Conservation (phyloP, 2,113 vertebrate species). For the Rostratula benghalensis region DNA sequence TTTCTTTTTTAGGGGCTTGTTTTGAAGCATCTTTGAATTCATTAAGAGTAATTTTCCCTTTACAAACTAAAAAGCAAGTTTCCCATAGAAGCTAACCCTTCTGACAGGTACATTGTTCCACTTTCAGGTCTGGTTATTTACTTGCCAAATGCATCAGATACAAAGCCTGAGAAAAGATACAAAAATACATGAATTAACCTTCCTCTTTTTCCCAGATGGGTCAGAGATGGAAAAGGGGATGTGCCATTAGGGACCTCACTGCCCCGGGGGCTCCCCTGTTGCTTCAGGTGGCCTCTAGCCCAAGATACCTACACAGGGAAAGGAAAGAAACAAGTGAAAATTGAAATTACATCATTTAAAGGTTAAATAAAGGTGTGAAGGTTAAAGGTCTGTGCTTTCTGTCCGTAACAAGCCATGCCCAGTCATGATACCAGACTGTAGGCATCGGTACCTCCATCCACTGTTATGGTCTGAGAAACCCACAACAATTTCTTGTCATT, state of each 20-base stretch:
- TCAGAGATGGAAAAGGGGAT: not conserved
- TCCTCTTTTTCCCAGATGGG: not conserved
- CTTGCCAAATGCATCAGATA: not conserved
- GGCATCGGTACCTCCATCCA: not conserved
- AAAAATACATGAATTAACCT: not conserved
- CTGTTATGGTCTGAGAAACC: not conserved
- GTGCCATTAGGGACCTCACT: not conserved
- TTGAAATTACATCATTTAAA: not conserved
- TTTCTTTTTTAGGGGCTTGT: slow-evolving; percentile 45
- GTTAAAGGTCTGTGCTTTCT: not conserved
- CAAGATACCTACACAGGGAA: not conserved
- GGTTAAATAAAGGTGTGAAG: not conserved
- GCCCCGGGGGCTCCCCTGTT: not conserved
- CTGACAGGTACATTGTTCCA: slow-evolving; percentile 45
- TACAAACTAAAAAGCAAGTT: slow-evolving; percentile 15
- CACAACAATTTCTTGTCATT: not conserved
- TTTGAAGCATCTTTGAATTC: slow-evolving; percentile 51
- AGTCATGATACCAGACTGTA: not conserved
- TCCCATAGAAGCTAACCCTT: not conserved
- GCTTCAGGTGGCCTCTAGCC: not conserved
- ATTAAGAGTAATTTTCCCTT: slow-evolving; percentile 42
- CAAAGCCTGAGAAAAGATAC: not conserved
- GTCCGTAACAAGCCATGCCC: fast-evolving
- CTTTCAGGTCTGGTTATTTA: slow-evolving; percentile 44
- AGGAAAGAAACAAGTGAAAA: not conserved